Evolutionary conservation across 2,888 invertebrate species (phyloP).

Genomic region (Apamea anceps): DNA sequence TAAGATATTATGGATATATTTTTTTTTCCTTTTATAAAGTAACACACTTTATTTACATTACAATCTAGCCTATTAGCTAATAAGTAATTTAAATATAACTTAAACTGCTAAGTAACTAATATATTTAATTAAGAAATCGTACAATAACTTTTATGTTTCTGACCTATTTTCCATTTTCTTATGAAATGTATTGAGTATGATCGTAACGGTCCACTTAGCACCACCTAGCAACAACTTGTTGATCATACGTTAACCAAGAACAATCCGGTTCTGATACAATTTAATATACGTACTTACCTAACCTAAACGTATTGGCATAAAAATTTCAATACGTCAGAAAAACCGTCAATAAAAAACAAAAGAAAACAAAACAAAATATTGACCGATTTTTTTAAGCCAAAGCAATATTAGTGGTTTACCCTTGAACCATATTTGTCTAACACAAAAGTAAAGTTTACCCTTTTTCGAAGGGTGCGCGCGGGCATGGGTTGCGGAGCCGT

Average conservation of each 20-base stretch:
- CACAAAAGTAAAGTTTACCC: constrained; percentile 28
- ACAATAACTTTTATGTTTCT: no score
- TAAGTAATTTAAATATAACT: no score
- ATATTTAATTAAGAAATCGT: no score
- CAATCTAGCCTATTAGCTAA: no score
- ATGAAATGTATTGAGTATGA: constrained; percentile 5
- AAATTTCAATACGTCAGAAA: background rate
- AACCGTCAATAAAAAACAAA: background rate
- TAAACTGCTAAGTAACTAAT: no score
- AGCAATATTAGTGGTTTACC: constrained; percentile 33
- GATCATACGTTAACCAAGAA: constrained; percentile 10
- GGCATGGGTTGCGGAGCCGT: constrained; percentile 19
- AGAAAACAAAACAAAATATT: background rate
- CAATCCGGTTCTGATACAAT: background rate
- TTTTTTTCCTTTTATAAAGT: no score
- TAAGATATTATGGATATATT: background rate
- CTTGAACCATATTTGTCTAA: constrained; percentile 37
- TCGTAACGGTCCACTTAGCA: constrained; percentile 3
- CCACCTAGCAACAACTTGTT: constrained; percentile 45
- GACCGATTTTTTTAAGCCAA: constrained; percentile 1
- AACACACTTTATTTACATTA: no score
- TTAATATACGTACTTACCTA: background rate
- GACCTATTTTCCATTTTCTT: background rate
- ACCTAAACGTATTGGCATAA: background rate
- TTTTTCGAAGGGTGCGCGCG: constrained; percentile 41